Conservation (phyloP, 2,797 vertebrate species). For the Orestias chungarensis region DNA sequence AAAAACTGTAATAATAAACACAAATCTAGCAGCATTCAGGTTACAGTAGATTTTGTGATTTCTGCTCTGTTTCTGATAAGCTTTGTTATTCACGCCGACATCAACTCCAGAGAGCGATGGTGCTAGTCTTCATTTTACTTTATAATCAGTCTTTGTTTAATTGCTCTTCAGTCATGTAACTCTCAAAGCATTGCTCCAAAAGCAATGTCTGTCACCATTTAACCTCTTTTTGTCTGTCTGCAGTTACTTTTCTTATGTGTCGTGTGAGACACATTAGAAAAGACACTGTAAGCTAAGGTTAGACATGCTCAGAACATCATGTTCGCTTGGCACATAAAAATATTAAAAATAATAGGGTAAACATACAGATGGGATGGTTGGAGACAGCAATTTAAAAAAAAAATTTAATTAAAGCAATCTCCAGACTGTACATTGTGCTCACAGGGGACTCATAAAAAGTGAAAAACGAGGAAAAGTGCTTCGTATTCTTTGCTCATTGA, state of each 20-base stretch:
- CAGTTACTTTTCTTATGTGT: neutral
- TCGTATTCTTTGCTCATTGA: neutral
- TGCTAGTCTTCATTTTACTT: neutral
- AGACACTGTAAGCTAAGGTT: neutral
- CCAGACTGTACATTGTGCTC: neutral
- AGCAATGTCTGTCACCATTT: neutral
- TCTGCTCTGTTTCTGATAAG: neutral
- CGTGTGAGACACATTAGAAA: no score
- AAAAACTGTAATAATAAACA: neutral
- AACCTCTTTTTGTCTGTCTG: neutral
- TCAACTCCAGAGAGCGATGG: no score
- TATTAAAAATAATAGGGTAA: neutral
- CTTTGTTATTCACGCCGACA: neutral
- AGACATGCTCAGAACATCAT: neutral
- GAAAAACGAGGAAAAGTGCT: neutral
- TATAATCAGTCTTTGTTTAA: neutral
- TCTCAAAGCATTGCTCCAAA: neutral
- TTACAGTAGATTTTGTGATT: neutral
- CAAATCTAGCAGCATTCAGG: neutral
- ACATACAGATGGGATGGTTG: neutral
- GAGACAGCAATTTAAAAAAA: neutral
- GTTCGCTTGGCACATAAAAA: neutral
- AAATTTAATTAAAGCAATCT: neutral
- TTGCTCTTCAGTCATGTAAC: neutral
- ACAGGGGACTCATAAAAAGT: neutral